These are phyloP conservation scores for Aegotheles bennettii DNA, from an alignment of 2,113 vertebrate species.

Conservation along the genomic window DNA sequence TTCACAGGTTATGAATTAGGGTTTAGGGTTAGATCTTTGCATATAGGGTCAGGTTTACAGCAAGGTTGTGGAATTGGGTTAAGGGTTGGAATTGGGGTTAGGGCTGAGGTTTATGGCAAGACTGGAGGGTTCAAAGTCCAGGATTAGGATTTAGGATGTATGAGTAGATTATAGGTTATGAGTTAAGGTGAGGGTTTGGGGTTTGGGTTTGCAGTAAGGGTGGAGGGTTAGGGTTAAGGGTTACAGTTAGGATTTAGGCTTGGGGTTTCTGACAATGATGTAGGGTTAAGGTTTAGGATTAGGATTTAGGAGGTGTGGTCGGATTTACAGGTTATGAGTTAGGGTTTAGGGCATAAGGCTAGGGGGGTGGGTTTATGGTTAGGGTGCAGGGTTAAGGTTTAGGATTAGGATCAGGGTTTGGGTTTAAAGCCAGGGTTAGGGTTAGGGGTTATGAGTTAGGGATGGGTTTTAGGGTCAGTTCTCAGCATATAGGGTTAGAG, in stretches of 20 bases:
- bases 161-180: no score
- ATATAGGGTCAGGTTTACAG: not conserved
- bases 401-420: not conserved
- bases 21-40: no score
- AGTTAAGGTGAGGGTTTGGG: not conserved
- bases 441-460: not conserved
- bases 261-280: not conserved
- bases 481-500: not conserved
- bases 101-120: not conserved
- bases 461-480: not conserved
- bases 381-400: not conserved
- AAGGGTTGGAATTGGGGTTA: not conserved
- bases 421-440: not conserved
- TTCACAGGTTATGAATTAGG: no score
- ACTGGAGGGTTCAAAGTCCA: not conserved
- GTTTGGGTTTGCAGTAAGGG: no score
- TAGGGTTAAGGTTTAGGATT: not conserved
- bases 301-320: not conserved
- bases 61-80: not conserved
- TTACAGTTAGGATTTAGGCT: not conserved
- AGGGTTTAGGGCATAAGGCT: not conserved
- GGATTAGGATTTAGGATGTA: not conserved
- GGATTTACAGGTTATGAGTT: not conserved
- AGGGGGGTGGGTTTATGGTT: not conserved
- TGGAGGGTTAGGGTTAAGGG: not conserved